A percentile compares a stretch with the other conserved stretches of the same genome.
These are phyloP conservation scores for Agrypnus murinus DNA, from an alignment of 2,888 invertebrate genomes.

Conservation along the genomic window DNA sequence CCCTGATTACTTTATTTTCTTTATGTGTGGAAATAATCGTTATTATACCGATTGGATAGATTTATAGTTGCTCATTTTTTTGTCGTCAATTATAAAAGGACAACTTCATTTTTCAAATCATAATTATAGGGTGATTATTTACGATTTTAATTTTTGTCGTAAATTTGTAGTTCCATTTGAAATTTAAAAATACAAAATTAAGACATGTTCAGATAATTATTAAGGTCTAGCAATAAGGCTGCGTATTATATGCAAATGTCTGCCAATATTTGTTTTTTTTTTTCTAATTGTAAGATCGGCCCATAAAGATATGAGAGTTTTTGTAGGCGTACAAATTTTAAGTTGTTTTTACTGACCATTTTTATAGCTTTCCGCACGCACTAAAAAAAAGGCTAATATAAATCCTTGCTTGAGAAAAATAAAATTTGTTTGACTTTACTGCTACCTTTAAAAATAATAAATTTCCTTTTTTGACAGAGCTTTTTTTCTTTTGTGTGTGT, in stretches of 20 bases:
- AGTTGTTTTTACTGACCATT: constrained; percentile 21
- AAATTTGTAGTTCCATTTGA: not conserved
- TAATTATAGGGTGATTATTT: no score
- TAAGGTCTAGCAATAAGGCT: constrained; percentile 19
- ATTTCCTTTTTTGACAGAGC: not conserved
- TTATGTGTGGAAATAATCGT: not conserved
- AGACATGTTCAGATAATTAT: constrained; percentile 17
- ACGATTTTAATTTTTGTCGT: no score
- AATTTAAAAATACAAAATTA: constrained; percentile 15
- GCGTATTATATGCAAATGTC: constrained; percentile 22
- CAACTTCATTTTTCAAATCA: no score
- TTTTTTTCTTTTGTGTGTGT: not conserved
- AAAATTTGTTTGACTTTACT: not conserved
- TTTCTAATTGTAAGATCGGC: constrained; percentile 16
- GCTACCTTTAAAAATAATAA: not conserved
- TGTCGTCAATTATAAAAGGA: no score
- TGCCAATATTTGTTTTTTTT: constrained; percentile 24
- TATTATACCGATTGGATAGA: no score
- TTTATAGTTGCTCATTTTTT: no score
- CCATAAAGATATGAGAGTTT: constrained; percentile 18
- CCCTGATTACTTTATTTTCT: not conserved
- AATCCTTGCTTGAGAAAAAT: not conserved
- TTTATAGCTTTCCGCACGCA: constrained; percentile 26
- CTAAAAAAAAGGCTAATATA: constrained; percentile 4
- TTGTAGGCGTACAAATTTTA: constrained; percentile 27